A percentile compares a stretch with the other conserved stretches of the same genome.
Conservation (phyloP, 2,888 invertebrate species). For the Caenorhabditis sp. region DNA sequence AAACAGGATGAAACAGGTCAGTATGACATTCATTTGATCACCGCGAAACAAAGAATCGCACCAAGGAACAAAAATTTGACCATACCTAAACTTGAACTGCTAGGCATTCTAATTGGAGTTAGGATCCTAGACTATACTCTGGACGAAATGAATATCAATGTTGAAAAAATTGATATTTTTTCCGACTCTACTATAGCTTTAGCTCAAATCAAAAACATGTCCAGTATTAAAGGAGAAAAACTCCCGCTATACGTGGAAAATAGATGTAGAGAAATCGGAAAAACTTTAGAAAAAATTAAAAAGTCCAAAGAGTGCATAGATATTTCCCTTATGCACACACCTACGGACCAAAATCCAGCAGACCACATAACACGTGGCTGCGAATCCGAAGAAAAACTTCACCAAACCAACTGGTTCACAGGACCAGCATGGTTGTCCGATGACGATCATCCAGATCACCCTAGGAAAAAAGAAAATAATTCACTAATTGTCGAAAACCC, state of each 20-base stretch:
- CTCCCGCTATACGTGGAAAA: background rate
- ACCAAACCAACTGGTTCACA: background rate
- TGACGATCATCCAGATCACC: background rate
- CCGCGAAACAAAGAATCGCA: background rate
- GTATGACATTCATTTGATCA: background rate
- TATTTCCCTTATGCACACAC: background rate
- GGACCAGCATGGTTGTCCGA: background rate
- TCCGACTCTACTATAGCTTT: background rate
- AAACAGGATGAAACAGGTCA: background rate
- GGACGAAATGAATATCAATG: background rate
- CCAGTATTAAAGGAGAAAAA: background rate
- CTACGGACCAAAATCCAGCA: background rate
- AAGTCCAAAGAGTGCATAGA: background rate
- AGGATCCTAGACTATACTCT: background rate
- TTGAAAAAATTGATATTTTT: background rate
- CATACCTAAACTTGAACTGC: background rate
- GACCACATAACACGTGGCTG: background rate
- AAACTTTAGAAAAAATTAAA: background rate
- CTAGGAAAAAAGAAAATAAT: background rate
- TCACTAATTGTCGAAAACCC: too few species aligned
- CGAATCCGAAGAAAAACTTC: background rate
- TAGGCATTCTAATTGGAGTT: background rate
- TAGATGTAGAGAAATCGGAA: background rate
- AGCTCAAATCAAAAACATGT: background rate
- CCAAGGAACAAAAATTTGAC: background rate